Conservation (phyloP, 2,888 invertebrate genomes). For the Nycteola revayana region DNA sequence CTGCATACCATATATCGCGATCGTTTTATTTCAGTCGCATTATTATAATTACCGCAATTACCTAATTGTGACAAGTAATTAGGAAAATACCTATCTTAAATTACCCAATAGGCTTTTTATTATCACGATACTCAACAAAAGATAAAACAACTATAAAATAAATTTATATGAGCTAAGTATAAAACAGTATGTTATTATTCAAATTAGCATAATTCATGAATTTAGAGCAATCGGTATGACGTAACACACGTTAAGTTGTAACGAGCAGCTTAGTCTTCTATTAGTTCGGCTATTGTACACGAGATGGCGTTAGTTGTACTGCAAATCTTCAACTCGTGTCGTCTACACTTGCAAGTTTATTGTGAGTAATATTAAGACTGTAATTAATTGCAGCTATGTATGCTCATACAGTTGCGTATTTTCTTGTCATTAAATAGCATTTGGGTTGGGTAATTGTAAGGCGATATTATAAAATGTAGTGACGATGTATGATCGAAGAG, state of each 20-base stretch:
- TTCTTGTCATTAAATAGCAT: too few species aligned
- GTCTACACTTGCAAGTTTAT: too few species aligned
- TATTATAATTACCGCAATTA: too few species aligned
- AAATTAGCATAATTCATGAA: slow-evolving; percentile 22
- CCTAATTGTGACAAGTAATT: too few species aligned
- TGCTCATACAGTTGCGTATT: too few species aligned
- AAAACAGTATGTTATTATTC: slow-evolving; percentile 14
- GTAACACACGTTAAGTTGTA: slow-evolving; percentile 6
- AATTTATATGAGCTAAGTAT: slow-evolving; percentile 6
- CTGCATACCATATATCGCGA: too few species aligned
- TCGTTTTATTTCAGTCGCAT: too few species aligned
- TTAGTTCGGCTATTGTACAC: slow-evolving; percentile 59
- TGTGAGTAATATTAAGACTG: too few species aligned
- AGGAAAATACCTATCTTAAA: too few species aligned
- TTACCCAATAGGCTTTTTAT: slow-evolving; percentile 6
- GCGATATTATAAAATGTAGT: slow-evolving; percentile 1
- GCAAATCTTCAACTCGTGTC: too few species aligned
- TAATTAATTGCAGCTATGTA: too few species aligned
- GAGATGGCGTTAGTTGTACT: slow-evolving; percentile 61
- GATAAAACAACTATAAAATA: slow-evolving; percentile 12
- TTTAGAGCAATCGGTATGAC: slow-evolving; percentile 1
- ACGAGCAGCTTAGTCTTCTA: slow-evolving; percentile 6
- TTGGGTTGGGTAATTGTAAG: too few species aligned
- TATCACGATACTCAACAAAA: slow-evolving; percentile 9
- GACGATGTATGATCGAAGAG: slow-evolving; percentile 5